A percentile compares a stretch with the other conserved stretches of the same genome.
phyloP scores from a whole-genome alignment of 53 echinoderm and acorn worm genomes.

The Mesocentrotus franciscanus region DNA sequence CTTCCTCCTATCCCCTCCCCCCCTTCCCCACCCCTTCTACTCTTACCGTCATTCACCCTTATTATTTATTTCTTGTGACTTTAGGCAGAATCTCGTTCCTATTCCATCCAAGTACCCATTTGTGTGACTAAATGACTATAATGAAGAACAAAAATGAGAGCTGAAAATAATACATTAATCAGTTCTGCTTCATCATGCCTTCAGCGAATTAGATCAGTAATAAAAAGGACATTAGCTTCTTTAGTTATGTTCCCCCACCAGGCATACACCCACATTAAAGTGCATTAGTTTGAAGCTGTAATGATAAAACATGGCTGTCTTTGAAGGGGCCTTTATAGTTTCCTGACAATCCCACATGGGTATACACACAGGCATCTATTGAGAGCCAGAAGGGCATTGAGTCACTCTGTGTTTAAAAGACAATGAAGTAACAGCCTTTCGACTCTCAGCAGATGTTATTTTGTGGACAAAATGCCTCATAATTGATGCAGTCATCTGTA shows the following conservation, averaged over 20 bases:
- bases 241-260: background rate
- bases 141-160: background rate
- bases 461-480: background rate
- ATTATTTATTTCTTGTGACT: background rate
- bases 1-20: background rate
- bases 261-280: background rate
- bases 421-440: background rate
- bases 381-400: background rate
- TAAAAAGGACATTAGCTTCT: background rate
- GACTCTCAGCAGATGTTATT: background rate
- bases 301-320: background rate
- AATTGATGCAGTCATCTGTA: background rate
- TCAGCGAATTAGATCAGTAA: background rate
- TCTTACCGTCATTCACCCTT: background rate
- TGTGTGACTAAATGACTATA: background rate
- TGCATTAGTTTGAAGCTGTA: background rate
- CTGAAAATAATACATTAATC: background rate
- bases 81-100: background rate
- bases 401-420: background rate
- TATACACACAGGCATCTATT: background rate
- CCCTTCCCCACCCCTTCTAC: background rate
- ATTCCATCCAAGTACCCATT: background rate
- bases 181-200: background rate
- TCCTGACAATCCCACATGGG: background rate
- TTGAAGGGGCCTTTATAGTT: background rate